Conservation (phyloP, 2,113 vertebrate species). For the Machaerirhynchus nigripectus region DNA sequence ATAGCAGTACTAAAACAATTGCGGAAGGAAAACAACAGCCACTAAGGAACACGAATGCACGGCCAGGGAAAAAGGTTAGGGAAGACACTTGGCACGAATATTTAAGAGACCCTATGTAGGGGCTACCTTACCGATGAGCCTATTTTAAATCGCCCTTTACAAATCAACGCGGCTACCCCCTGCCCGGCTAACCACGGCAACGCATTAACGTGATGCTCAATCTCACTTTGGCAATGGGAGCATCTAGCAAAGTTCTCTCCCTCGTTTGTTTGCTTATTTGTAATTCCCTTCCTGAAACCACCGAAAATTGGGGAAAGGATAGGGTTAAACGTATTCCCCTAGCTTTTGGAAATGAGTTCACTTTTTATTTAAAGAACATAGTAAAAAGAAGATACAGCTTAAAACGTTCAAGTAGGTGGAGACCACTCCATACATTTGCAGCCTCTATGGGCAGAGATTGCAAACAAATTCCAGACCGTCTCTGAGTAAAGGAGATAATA, state of each 20-base stretch:
- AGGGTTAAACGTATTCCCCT: conserved; percentile 66
- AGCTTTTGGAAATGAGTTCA: conserved; percentile 70
- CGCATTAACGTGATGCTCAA: conserved; percentile 89
- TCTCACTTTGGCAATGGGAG: conserved; percentile 80
- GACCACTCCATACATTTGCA: conserved; percentile 71
- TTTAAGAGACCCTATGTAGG: conserved; percentile 33
- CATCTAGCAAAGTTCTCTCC: conserved; percentile 76
- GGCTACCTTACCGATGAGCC: conserved; percentile 57
- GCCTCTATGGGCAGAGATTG: conserved; percentile 81
- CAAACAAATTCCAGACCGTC: conserved; percentile 86
- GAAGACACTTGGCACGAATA: conserved; percentile 21
- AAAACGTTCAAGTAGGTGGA: conserved; percentile 52
- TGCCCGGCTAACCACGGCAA: conserved; percentile 79
- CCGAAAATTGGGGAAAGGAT: conserved; percentile 27
- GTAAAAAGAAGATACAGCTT: conserved; percentile 35
- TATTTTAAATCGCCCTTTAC: conserved; percentile 78
- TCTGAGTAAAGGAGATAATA: conserved; percentile 76
- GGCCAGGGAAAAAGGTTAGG: neutral
- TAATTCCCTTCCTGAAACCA: conserved; percentile 63
- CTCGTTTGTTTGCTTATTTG: conserved; percentile 54
- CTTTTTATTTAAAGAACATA: conserved; percentile 66
- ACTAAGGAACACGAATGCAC: neutral
- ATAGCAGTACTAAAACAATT: neutral
- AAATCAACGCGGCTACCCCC: conserved; percentile 80
- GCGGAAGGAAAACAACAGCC: neutral